phyloP scores from a whole-genome alignment of 2,888 invertebrate species.

The Mimas tiliae region DNA sequence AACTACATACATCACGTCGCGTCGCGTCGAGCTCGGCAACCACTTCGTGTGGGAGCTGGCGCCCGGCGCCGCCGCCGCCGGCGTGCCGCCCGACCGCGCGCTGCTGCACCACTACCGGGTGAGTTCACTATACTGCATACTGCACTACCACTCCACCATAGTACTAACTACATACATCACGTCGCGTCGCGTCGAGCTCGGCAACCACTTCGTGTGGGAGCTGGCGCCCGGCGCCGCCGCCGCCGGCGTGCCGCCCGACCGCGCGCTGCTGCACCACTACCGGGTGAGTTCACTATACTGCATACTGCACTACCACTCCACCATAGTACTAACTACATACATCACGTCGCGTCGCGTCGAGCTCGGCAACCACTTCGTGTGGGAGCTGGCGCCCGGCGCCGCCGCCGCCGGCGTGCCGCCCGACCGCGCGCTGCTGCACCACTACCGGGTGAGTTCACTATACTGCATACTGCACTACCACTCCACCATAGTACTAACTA shows the following conservation, averaged over 20 bases:
- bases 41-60: no score
- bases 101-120: constrained; percentile 86
- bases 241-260: constrained; percentile 92
- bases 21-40: no score
- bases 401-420: constrained; percentile 74
- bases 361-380: no score
- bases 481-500: no score
- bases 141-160: constrained; percentile 91
- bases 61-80: constrained; percentile 59
- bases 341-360: no score
- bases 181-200: no score
- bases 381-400: no score
- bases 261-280: constrained; percentile 89
- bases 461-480: not conserved
- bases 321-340: no score
- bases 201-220: constrained; percentile 98
- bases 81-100: constrained; percentile 92
- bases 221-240: constrained; percentile 93
- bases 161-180: no score
- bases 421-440: constrained; percentile 89
- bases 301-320: constrained; percentile 77
- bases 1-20: no score
- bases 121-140: constrained; percentile 83
- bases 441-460: not conserved
- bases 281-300: constrained; percentile 37